These are phyloP conservation scores for Umimayanthus chanpuru DNA, from an alignment of 92 coral and sea anemone species.

Conservation along the genomic window DNA sequence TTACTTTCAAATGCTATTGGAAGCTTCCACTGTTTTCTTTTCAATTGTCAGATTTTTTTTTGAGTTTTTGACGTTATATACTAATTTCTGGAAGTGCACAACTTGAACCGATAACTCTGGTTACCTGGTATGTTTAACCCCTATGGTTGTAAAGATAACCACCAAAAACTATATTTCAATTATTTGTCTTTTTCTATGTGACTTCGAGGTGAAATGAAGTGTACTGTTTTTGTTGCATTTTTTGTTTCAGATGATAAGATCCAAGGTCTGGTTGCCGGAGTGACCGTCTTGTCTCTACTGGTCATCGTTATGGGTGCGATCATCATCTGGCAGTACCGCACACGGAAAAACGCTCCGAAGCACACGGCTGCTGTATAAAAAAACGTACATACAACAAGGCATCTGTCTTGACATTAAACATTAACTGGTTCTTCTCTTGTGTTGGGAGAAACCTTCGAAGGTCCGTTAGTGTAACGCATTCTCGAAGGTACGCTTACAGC, in stretches of 20 bases:
- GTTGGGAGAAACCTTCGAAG: not conserved
- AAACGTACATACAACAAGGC: not conserved
- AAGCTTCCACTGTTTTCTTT: no score
- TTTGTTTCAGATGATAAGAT: not conserved
- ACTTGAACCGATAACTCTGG: no score
- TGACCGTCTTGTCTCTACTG: slow-evolving; percentile 3
- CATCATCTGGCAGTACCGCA: slow-evolving; percentile 13
- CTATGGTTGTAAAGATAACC: no score
- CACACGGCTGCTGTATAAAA: not conserved
- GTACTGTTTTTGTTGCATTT: no score
- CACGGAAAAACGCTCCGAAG: not conserved
- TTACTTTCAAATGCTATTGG: not conserved
- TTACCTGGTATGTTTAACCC: no score
- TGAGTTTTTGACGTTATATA: no score
- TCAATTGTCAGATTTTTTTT: no score
- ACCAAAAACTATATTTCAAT: no score
- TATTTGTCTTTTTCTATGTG: no score
- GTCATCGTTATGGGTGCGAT: slow-evolving; percentile 12
- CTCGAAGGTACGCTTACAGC: not conserved
- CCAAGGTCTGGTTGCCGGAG: slow-evolving; percentile 12
- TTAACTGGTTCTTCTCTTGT: not conserved
- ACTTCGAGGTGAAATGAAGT: no score
- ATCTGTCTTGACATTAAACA: no score
- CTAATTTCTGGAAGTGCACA: no score
- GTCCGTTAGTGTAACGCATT: not conserved